Conservation (phyloP, 2,797 vertebrate species). For the Dromococcyx pavoninus region DNA sequence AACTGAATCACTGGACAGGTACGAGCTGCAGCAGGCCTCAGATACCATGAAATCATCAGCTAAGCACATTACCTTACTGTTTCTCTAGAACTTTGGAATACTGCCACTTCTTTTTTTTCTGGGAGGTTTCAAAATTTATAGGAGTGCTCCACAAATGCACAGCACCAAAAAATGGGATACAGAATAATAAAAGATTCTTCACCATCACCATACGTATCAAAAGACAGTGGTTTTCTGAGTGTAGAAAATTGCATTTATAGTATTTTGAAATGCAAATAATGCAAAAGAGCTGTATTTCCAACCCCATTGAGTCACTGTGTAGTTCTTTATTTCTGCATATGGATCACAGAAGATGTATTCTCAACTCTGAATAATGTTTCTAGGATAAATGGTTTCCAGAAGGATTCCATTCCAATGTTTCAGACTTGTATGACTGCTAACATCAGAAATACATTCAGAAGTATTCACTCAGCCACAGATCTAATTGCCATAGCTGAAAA, state of each 20-base stretch:
- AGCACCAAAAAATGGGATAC: background rate
- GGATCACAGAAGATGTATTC: background rate
- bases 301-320: background rate
- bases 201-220: background rate
- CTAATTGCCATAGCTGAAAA: slow-evolving; percentile 37
- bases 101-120: background rate
- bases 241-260: background rate
- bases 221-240: background rate
- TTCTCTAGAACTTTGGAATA: background rate
- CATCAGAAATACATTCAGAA: slow-evolving; percentile 34
- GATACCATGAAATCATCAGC: background rate
- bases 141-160: background rate
- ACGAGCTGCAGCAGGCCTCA: background rate
- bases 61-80: rapidly evolving
- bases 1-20: background rate
- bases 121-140: background rate
- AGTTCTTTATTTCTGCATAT: background rate
- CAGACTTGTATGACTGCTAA: background rate
- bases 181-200: background rate
- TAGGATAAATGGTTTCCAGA: slow-evolving; percentile 28
- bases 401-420: background rate
- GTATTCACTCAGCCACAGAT: slow-evolving; percentile 13
- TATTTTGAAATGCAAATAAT: background rate
- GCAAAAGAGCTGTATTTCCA: background rate
- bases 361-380: background rate